These are phyloP conservation scores for Lasius platythorax DNA, from an alignment of 2,888 invertebrate genomes.

Conservation along the genomic window DNA sequence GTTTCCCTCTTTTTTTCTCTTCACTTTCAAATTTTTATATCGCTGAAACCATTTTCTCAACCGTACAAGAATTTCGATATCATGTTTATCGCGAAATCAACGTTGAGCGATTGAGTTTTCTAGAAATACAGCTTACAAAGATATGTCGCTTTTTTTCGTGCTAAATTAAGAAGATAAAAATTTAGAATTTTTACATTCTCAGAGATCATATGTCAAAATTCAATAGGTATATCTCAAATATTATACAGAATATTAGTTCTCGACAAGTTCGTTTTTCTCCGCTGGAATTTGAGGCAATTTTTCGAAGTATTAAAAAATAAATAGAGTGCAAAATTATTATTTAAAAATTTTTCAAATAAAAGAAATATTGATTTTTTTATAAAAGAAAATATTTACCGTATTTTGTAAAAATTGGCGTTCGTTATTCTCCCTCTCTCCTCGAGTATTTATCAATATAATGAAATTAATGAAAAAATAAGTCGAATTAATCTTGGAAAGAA, in stretches of 20 bases:
- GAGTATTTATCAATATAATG: not conserved
- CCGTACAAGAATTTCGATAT: not conserved
- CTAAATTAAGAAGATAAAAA: not conserved
- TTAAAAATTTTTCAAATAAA: not conserved
- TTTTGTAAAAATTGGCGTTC: not conserved
- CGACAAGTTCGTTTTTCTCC: not conserved
- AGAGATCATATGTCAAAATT: not conserved
- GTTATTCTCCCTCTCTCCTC: not conserved
- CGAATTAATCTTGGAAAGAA: not conserved
- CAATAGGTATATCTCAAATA: not conserved
- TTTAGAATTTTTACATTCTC: constrained; percentile 9
- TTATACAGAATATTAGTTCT: not conserved
- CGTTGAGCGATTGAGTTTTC: not conserved
- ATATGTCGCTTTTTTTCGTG: not conserved
- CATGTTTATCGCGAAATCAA: not conserved
- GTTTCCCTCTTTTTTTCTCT: not conserved
- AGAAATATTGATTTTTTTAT: not conserved
- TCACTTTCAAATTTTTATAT: constrained; percentile 35
- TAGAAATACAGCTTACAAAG: not conserved
- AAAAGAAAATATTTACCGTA: not conserved
- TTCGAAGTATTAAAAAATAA: not conserved
- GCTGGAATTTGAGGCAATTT: not conserved
- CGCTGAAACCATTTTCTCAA: constrained; percentile 27
- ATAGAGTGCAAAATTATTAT: not conserved
- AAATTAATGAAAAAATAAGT: not conserved